A percentile compares a stretch with the other conserved stretches of the same genome.
Evolutionary conservation across 2,113 vertebrate genomes (phyloP).

Genomic region (Eulemur macaco): DNA sequence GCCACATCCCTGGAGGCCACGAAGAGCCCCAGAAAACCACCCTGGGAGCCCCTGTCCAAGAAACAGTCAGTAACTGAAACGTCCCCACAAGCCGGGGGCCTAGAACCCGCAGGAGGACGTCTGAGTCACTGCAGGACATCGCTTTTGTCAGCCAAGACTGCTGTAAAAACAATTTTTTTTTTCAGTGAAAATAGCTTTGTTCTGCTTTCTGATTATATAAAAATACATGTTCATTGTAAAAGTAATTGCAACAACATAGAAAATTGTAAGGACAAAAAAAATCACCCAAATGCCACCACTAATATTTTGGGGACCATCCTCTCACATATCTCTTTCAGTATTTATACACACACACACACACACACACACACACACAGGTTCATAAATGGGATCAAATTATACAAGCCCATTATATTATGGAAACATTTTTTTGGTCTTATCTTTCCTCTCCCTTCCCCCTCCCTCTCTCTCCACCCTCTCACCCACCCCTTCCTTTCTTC

Average conservation of each 20-base stretch:
- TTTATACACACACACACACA: neutral
- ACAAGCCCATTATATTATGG: neutral
- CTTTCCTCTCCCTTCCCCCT: neutral
- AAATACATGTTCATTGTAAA: neutral
- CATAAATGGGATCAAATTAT: neutral
- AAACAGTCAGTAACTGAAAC: neutral
- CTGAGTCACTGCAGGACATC: fast-evolving
- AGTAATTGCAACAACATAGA: neutral
- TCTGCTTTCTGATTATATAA: neutral
- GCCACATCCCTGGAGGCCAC: neutral
- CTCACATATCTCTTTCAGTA: neutral
- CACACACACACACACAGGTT: neutral
- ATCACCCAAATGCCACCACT: neutral
- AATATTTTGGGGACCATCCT: neutral
- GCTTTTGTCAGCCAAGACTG: neutral
- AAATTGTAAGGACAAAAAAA: neutral
- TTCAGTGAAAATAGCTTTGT: neutral
- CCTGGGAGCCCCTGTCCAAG: neutral
- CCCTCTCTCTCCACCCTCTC: neutral
- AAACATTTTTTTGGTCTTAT: neutral
- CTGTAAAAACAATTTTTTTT: neutral
- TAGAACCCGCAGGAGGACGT: neutral
- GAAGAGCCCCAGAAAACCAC: neutral
- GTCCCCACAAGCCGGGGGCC: neutral
- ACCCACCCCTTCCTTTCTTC: neutral